Base-by-base conservation (phyloP, 2,113 vertebrate genomes). In the Strigops habroptila region DNA sequence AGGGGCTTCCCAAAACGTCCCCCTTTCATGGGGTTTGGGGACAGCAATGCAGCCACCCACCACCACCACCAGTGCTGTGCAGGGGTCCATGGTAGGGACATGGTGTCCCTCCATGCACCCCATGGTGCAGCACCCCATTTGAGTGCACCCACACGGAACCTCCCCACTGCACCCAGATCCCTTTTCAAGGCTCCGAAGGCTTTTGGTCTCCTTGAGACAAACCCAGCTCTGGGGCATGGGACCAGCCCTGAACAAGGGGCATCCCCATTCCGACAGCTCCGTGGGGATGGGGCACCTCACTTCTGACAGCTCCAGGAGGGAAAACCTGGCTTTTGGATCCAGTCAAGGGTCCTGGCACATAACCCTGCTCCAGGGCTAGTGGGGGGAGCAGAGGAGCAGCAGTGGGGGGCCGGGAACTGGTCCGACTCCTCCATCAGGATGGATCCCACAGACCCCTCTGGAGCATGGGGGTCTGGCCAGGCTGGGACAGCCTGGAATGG, bases 1-100 rank as follows among this genome's bases (percentile, higher is more conserved):
- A 60, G 30, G 28, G 25, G 74, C 15, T 79, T 84, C 82, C 35
- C 53, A 69, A 85, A 90, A 85, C 0, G 3, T 4, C 19, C 51
- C 55, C 24, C 5, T 60, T 79, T 30, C 12, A 30, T 10, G 9
- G 13, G 19, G 14, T 15, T 15, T 68, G 59, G 76, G 71, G 46
- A 44, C 5, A 21, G 17, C 41, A 25, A 4, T 0, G 5, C 2
- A 16, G 59, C 35, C 53, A 30, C 30, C 30, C 3, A 3, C 22
- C 2, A 1, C 5, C 28, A 74, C 60, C 27, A 9, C 5, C 55
- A 23, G 41, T 10, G 28, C 33, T 5, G 1, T 2, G 31, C 65
- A 37, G 79, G 62, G n/a, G 7, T 18, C 62, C 0, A 0, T 6
- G 44, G 9, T 41, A 75, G 63, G 57, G 41, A 63, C 13, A 2